phyloP scores from a whole-genome alignment of 2,113 vertebrate species.

The Bos taurus region ARS-UCD2.0 NC_037338.1:12179501-12180000 shows the following conservation, averaged over 20 bases:
- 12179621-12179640: background rate
- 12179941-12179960: background rate
- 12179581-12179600: slow-evolving; percentile 19
- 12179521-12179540: background rate
- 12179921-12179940: background rate
- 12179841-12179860: background rate
- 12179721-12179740: background rate
- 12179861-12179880: background rate
- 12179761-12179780: background rate
- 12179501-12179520: background rate
- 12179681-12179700: background rate
- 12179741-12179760: background rate
- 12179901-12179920: background rate
- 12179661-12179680: background rate
- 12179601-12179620: background rate
- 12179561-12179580: background rate
- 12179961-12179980: background rate
- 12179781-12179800: slow-evolving; percentile 6
- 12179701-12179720: background rate
- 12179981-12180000: background rate
- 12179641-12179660: background rate
- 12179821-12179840: background rate
- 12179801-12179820: background rate
- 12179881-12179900: background rate
- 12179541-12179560: background rate